These are phyloP conservation scores for Melolontha melolontha DNA, from an alignment of 2,888 invertebrate species.

Conservation along the genomic window DNA sequence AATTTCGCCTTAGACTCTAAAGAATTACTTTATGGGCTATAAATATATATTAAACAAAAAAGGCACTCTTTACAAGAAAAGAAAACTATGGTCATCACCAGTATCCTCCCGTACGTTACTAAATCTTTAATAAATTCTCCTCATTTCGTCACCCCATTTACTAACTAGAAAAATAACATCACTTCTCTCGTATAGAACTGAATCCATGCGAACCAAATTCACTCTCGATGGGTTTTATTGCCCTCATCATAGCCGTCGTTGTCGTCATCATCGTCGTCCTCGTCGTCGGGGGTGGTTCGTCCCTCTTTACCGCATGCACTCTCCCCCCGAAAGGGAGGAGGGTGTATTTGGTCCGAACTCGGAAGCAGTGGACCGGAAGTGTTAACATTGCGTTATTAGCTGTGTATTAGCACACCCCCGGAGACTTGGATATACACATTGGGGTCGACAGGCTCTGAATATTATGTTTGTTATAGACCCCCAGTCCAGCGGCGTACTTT, in stretches of 20 bases:
- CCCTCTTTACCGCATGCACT: background rate
- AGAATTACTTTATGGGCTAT: no score
- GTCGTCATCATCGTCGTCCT: no score
- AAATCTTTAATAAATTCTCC: conserved; percentile 18
- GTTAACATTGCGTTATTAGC: conserved; percentile 67
- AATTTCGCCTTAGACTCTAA: no score
- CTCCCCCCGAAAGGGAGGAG: no score
- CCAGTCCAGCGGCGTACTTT: no score
- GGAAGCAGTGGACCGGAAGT: conserved; percentile 63
- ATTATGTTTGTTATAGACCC: background rate
- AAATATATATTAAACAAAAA: no score
- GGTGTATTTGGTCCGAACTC: conserved; percentile 9
- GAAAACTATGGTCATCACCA: background rate
- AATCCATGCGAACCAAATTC: conserved; percentile 17
- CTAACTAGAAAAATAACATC: conserved; percentile 21
- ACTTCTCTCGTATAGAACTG: conserved; percentile 7
- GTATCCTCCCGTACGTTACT: background rate
- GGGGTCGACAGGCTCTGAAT: conserved; percentile 51
- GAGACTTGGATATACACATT: conserved; percentile 49
- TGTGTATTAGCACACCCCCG: conserved; percentile 65
- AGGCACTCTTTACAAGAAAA: no score
- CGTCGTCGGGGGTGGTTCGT: background rate
- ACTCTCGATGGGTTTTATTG: background rate
- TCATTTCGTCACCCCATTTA: conserved; percentile 23
- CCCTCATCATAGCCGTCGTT: no score